Conservation (phyloP, 2,888 invertebrate species). For the Phyllotreta striolata region DNA sequence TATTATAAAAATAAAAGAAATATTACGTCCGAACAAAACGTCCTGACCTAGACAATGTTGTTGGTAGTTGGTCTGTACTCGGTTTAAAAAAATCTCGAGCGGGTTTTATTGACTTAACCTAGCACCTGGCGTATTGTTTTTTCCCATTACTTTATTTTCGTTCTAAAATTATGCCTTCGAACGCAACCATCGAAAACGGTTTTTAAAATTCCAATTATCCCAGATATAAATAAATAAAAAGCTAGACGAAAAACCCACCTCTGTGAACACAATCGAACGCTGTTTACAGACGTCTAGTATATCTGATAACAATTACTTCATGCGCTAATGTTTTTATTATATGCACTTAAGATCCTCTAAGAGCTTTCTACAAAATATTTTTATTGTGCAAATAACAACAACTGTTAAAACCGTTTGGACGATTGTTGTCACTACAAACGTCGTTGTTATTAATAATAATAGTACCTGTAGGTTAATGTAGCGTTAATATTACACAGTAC, state of each 20-base stretch:
- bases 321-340: conserved; percentile 4
- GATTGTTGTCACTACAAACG: too few relatives aligned
- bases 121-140: conserved; percentile 22
- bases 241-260: background rate
- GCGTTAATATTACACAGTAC: too few relatives aligned
- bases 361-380: too few relatives aligned
- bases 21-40: background rate
- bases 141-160: background rate
- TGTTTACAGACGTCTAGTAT: background rate
- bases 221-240: conserved; percentile 2
- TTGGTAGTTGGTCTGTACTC: background rate
- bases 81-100: background rate
- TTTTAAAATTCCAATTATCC: too few relatives aligned
- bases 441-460: too few relatives aligned
- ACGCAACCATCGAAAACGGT: too few relatives aligned
- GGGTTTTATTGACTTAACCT: conserved; percentile 27
- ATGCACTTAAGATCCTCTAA: background rate
- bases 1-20: conserved; percentile 1
- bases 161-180: conserved; percentile 2
- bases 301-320: conserved; percentile 1
- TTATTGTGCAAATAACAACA: too few relatives aligned
- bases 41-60: conserved; percentile 13
- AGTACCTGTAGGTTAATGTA: too few relatives aligned
- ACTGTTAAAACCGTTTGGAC: too few relatives aligned
- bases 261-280: background rate